A percentile compares a stretch with the other conserved stretches of the same genome.
Evolutionary conservation across 2,113 vertebrate genomes (phyloP).

Genomic region (Chloroceryle aenea): DNA sequence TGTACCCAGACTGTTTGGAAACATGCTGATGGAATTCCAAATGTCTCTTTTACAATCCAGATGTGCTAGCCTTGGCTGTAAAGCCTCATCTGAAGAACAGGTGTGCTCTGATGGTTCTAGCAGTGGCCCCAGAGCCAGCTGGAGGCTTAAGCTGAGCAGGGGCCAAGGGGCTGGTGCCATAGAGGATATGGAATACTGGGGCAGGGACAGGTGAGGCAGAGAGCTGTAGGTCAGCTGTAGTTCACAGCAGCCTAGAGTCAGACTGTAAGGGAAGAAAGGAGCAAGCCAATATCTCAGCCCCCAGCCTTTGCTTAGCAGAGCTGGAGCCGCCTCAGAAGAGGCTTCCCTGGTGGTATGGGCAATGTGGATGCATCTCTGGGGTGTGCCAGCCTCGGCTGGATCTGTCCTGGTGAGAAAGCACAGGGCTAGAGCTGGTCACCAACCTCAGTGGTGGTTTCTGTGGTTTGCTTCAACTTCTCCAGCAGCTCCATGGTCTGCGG

Average conservation of each 20-base stretch:
- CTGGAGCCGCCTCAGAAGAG: neutral
- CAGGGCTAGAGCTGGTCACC: neutral
- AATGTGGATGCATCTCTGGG: neutral
- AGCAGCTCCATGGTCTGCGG: neutral
- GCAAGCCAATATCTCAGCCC: neutral
- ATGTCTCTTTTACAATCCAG: slow-evolving; percentile 75
- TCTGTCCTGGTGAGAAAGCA: neutral
- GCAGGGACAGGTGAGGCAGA: slow-evolving; percentile 27
- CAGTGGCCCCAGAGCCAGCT: slow-evolving; percentile 69
- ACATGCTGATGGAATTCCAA: slow-evolving; percentile 73
- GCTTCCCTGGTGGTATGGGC: neutral
- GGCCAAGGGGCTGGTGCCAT: slow-evolving; percentile 60
- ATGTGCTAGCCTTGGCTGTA: slow-evolving; percentile 77
- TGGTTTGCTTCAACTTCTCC: neutral
- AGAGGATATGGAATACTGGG: slow-evolving; percentile 25
- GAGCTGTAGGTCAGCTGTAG: slow-evolving; percentile 28
- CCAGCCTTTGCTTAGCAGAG: neutral
- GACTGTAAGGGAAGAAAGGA: neutral
- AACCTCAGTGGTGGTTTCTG: neutral
- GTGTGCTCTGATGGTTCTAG: slow-evolving; percentile 77
- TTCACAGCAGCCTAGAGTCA: neutral
- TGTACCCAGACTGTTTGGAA: slow-evolving; percentile 72
- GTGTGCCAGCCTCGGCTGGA: neutral
- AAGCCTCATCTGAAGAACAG: slow-evolving; percentile 76
- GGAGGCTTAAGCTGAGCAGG: slow-evolving; percentile 63